Conservation (phyloP, 2,888 invertebrate genomes). For the Stenotaenia linearis region DNA sequence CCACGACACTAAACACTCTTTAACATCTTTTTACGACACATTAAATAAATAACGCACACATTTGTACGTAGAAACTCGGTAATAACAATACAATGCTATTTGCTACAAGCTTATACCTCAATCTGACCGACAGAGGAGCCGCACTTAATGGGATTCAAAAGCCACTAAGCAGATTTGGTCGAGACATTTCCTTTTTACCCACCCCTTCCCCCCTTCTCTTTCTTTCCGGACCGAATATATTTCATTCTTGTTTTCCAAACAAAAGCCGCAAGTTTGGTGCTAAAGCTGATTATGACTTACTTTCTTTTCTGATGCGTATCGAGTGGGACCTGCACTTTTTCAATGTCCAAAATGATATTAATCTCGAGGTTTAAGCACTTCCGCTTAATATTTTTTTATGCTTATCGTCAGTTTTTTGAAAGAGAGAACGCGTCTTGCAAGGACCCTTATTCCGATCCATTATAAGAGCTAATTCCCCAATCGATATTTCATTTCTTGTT, state of each 20-base stretch:
- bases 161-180: conserved; percentile 13
- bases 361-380: background rate
- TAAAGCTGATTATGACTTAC: background rate
- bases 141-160: conserved; percentile 24
- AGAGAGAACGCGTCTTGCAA: background rate
- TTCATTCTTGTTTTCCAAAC: background rate
- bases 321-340: background rate
- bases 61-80: background rate
- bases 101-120: background rate
- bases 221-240: background rate
- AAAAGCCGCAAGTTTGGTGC: background rate
- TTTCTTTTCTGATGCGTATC: background rate
- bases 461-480: background rate
- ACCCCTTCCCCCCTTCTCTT: background rate
- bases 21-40: background rate
- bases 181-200: background rate
- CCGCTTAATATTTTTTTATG: background rate
- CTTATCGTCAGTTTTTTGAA: background rate
- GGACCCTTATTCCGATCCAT: background rate
- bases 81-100: background rate
- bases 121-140: conserved; percentile 17
- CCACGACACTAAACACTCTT: background rate
- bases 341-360: background rate
- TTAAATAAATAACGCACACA: background rate
- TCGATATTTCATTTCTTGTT: background rate